Evolutionary conservation across 1,140 invertebrate species (phyloP).

Genomic region (Bombus difficillimus): DNA sequence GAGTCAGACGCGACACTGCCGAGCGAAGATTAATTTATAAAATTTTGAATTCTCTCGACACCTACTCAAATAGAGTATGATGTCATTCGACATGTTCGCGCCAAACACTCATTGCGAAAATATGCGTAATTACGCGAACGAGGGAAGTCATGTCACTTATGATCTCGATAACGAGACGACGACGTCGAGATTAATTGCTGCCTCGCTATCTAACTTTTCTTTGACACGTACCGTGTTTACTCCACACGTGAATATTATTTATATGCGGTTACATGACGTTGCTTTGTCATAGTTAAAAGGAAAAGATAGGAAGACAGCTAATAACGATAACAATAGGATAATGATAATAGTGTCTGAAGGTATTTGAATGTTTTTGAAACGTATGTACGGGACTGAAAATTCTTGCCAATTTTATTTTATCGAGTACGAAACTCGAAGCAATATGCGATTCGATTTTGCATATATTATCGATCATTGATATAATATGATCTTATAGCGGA

Average conservation of each 20-base stretch:
- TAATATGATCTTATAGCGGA: background rate
- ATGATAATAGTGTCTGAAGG: no score
- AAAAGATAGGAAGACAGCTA: background rate
- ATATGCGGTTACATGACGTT: background rate
- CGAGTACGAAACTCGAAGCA: no score
- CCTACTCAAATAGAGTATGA: slow-evolving; percentile 38
- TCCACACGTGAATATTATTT: background rate
- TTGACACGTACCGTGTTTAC: background rate
- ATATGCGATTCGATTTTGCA: background rate
- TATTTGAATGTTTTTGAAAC: background rate
- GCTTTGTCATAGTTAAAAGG: background rate
- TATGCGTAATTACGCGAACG: slow-evolving; percentile 46
- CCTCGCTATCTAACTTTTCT: background rate
- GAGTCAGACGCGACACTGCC: background rate
- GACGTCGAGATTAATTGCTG: background rate
- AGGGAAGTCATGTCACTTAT: slow-evolving; percentile 7
- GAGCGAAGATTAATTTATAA: slow-evolving; percentile 23
- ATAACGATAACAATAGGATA: background rate
- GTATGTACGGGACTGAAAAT: no score
- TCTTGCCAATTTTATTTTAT: no score
- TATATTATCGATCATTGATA: background rate
- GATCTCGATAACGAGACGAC: slow-evolving; percentile 41
- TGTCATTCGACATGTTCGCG: slow-evolving; percentile 13
- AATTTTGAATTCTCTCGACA: slow-evolving; percentile 23
- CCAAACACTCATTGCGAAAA: slow-evolving; percentile 27